Evolutionary conservation across 1,140 invertebrate species (phyloP).

Genomic region (Trialeurodes vaporariorum): DNA sequence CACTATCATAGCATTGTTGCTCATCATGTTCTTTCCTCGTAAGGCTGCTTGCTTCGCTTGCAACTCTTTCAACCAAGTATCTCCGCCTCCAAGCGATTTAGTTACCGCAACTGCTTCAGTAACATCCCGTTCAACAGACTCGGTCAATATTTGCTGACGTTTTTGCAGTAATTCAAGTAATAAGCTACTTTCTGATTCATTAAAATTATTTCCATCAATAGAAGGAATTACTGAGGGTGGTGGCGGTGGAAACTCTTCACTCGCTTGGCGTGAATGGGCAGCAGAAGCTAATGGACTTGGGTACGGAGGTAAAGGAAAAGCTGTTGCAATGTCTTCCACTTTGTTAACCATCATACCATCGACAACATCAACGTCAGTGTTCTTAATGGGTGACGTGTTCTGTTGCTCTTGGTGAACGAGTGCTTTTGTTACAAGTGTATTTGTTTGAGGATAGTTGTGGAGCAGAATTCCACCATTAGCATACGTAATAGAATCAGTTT

Average conservation of each 20-base stretch:
- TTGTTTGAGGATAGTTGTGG: slow-evolving; percentile 29
- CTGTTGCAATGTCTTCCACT: slow-evolving; percentile 38
- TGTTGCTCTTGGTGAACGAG: slow-evolving; percentile 59
- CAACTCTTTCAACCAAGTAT: slow-evolving; percentile 61
- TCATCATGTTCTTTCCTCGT: neutral
- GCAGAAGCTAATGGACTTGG: slow-evolving; percentile 57
- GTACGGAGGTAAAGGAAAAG: slow-evolving; percentile 60
- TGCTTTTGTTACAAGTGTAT: slow-evolving; percentile 58
- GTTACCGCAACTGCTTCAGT: slow-evolving; percentile 31
- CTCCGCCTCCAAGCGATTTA: slow-evolving; percentile 31
- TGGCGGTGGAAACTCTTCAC: slow-evolving; percentile 79
- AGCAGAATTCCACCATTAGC: slow-evolving; percentile 38
- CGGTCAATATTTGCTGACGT: slow-evolving; percentile 14
- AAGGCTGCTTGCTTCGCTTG: slow-evolving; percentile 55
- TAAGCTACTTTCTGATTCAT: neutral
- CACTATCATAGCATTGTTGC: slow-evolving; percentile 6
- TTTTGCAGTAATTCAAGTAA: neutral
- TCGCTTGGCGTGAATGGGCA: slow-evolving; percentile 67
- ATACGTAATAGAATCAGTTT: slow-evolving; percentile 41
- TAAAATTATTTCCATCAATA: neutral
- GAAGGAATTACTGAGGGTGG: slow-evolving; percentile 45
- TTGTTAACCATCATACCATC: slow-evolving; percentile 38
- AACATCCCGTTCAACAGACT: slow-evolving; percentile 19
- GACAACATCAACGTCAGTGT: slow-evolving; percentile 38
- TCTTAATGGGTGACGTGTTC: slow-evolving; percentile 36